Base-by-base conservation (phyloP, 2,797 vertebrate genomes). In the Sebastes cheni region DNA sequence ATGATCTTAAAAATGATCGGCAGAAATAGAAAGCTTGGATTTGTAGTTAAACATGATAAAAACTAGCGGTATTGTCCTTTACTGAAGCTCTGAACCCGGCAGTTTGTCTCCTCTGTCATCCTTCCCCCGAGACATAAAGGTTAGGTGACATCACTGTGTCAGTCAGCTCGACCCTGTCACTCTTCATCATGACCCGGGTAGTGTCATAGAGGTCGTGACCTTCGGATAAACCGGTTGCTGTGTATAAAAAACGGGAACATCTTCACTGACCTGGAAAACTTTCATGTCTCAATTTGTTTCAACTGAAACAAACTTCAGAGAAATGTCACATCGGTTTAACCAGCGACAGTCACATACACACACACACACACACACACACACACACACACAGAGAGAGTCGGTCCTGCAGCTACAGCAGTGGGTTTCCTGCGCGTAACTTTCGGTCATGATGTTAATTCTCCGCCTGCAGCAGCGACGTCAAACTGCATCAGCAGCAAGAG, bases 251-350 rank as follows among this genome's bases (percentile, higher is more conserved):
- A 58, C 46, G 1, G 3, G 50, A 80, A 59, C 74, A 60, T 88
- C 67, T 59, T 39, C 66, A 62, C 50, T 88, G 91, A 91, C 89
- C 87, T 87, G 85, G 83, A 89, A 86, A 88, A 75, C 22, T 2
- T 71, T 29, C n/a, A 29, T n/a, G 16, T 75, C 68, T 78, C 73
- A 36, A 13, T 83, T 80, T 69, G 67, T 77, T 86, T 67, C 61
- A 78, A 36, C 34, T 23, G 39, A 84, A 79, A n/a, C 14, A 39
- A 89, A 88, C 83, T 81, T 86, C 58, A 65, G 69, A 84, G 67
- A 82, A 88, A 87, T 83, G 89, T 91, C 91, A 89, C 72, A 78
- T 84, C 3, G 52, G 55, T 82, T 86, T 77, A 80, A 83, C 46
- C 76, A 42, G 62, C 55, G 14, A 13, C 61, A 74, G 36, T n/a